Evolutionary conservation across 1,140 invertebrate genomes (phyloP), one percentile per base, ranked within the genome.

Genomic region (Chironomus striatipennis): DNA sequence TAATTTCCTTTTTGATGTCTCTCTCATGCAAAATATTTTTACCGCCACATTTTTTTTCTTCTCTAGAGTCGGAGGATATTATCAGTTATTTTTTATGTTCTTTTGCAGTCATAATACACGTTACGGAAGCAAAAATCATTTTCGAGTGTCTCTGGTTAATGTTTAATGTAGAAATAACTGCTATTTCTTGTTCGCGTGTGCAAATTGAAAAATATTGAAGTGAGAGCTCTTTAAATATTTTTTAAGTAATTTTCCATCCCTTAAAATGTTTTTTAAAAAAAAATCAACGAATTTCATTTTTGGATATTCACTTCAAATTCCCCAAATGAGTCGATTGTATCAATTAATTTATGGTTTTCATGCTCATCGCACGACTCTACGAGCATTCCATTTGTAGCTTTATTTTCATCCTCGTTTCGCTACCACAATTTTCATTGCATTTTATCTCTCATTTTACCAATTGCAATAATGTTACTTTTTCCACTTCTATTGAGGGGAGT

Each of bases 261-360:
- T 34, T 34, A 34, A 34, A 34, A 34, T 5, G 24, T n/a, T n/a
- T n/a, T n/a, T n/a, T n/a, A n/a, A n/a, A n/a, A 34, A 34, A 70
- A 70, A 70, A 9, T 70, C 47, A 15, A n/a, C n/a, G n/a, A n/a
- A n/a, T n/a, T n/a, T n/a, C n/a, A n/a, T n/a, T n/a, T 12, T 57
- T 5, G 43, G 43, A 57, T 18, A 70, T 21, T 70, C 47, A 10
- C 9, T 70, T 70, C 8, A 70, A 70, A 70, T 70, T 70, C 47
- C 47, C 47, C 47, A 57, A 57, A 57, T 57, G 47, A 57, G 47
- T 57, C 47, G 65, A 70, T 70, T 70, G 65, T 70, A 70, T 70
- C 65, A 70, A 70, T 70, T 70, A 70, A 70, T 70, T 70, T 70
- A 70, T 70, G 65, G 65, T 70, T 70, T 18, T 34, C 24, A 57